Evolutionary conservation across 2,797 vertebrate genomes (phyloP).

Genomic region (Dallia pectoralis): DNA sequence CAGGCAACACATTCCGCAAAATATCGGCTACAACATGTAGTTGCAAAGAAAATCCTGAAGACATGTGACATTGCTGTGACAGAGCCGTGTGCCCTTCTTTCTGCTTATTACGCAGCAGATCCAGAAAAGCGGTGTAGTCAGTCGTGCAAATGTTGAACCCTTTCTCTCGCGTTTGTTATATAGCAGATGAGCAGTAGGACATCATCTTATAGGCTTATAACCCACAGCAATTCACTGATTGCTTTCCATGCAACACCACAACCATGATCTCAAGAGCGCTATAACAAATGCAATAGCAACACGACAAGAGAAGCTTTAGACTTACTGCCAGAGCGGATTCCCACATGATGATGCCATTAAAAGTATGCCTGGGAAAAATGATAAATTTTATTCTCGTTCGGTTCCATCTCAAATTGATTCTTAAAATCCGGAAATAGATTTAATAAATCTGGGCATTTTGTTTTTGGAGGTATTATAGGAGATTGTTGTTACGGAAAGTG

Average conservation of each 20-base stretch:
- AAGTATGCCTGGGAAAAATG: slow-evolving; percentile 9
- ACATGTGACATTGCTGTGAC: not conserved
- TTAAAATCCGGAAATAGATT: too few species aligned
- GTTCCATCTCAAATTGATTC: too few species aligned
- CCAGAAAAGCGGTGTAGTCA: not conserved
- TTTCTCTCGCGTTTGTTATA: not conserved
- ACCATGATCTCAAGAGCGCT: not conserved
- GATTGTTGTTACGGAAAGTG: too few species aligned
- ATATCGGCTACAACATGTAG: not conserved
- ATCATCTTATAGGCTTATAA: slow-evolving; percentile 5
- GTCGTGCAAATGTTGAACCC: not conserved
- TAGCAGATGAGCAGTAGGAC: not conserved
- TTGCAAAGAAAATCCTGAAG: not conserved
- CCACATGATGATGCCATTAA: slow-evolving; percentile 36
- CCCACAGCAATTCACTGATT: not conserved
- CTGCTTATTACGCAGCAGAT: not conserved
- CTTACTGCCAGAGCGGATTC: not conserved
- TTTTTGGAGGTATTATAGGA: too few species aligned
- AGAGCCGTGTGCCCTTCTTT: not conserved
- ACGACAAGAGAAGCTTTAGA: not conserved
- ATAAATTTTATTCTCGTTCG: too few species aligned
- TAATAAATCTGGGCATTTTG: too few species aligned
- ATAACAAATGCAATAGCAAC: not conserved
- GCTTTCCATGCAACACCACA: not conserved
- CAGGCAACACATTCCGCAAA: not conserved